phyloP scores from a whole-genome alignment of 2,797 vertebrate species.

The Pipistrellus nathusii region DNA sequence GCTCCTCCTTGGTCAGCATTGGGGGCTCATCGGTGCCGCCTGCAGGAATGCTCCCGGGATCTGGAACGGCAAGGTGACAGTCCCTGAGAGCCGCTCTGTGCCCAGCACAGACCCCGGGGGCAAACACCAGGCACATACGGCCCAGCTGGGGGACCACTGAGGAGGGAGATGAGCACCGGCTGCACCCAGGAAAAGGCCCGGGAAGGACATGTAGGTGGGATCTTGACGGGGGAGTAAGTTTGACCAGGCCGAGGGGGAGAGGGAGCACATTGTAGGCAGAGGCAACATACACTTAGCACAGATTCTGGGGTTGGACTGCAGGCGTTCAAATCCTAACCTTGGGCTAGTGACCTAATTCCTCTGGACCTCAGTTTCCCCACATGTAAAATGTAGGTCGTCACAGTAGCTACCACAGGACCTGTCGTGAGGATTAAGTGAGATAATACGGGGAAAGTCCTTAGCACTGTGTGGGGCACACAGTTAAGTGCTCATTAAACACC shows the following conservation, averaged over 20 bases:
- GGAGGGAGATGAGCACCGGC: not conserved
- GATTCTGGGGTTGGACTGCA: not conserved
- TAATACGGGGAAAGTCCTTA: not conserved
- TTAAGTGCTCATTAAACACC: not conserved
- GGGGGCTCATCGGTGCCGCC: slow-evolving; percentile 83
- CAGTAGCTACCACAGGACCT: not conserved
- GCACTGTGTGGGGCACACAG: not conserved
- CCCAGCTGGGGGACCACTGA: not conserved
- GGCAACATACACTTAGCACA: not conserved
- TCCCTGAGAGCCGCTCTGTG: slow-evolving; percentile 39
- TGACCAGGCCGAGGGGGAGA: not conserved
- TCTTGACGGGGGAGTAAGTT: not conserved
- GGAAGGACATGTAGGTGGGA: not conserved
- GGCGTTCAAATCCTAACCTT: slow-evolving; percentile 28
- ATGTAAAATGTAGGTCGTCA: slow-evolving; percentile 14
- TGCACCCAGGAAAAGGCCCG: not conserved
- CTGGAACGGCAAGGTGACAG: slow-evolving; percentile 74
- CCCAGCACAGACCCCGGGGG: not conserved
- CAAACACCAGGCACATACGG: not conserved
- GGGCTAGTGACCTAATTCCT: not conserved
- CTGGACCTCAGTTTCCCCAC: not conserved
- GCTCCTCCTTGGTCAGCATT: slow-evolving; percentile 86
- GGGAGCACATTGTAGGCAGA: not conserved
- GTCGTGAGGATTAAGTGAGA: not conserved
- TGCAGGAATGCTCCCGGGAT: slow-evolving; percentile 69